Conservation (phyloP, 2,113 vertebrate genomes). For the Lophochroa leadbeateri region DNA sequence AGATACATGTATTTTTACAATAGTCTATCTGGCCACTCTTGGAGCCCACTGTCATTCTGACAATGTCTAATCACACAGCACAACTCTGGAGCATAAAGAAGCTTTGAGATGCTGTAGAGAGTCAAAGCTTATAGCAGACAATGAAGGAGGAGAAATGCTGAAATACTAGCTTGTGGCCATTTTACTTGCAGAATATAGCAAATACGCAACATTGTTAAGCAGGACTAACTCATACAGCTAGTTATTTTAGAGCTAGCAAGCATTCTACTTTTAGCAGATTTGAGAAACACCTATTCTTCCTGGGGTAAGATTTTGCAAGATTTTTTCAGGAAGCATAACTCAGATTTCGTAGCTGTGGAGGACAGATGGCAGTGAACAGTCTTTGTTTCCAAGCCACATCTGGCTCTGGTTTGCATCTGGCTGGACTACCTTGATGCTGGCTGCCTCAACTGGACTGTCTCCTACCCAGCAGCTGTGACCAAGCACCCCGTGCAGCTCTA, state of each 20-base stretch:
- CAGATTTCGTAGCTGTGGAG: background rate
- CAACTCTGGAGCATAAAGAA: background rate
- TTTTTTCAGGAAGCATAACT: background rate
- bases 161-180: background rate
- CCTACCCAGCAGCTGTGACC: background rate
- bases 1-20: background rate
- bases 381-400: background rate
- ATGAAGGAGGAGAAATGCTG: background rate
- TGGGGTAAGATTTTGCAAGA: background rate
- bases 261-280: background rate
- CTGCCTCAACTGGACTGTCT: background rate
- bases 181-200: background rate
- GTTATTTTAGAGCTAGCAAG: background rate
- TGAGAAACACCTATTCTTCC: background rate
- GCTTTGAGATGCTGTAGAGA: background rate
- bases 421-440: background rate
- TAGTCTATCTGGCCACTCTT: background rate
- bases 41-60: background rate
- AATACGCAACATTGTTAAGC: background rate
- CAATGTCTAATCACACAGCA: background rate
- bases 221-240: background rate
- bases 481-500: accelerated
- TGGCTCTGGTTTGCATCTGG: background rate
- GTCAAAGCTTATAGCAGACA: background rate
- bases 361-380: background rate